Base-by-base conservation (phyloP, 1,140 invertebrate genomes). In the Leptinotarsa texana region DNA sequence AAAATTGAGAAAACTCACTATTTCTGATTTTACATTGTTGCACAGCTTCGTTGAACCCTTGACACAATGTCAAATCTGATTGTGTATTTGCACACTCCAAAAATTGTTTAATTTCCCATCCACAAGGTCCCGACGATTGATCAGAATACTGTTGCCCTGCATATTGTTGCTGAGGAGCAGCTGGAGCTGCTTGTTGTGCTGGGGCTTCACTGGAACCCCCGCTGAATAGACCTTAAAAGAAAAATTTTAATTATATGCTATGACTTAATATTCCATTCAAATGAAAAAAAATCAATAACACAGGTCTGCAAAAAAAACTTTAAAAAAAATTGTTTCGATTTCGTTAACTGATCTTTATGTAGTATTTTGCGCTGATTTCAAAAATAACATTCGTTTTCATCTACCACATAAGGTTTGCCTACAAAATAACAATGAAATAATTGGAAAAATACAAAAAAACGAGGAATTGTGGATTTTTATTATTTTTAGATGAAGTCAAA, bases 21-120 rank as follows among this genome's bases (percentile, higher is more conserved):
- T 84, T 79, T 75, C 78, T 79, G 74, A 88, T 78, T 88, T 95
- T 95, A 92, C 96, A 98, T 84, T 97, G 94, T 79, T 95, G 92
- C 75, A 98, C 88, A 72, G 94, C 95, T 86, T 97, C 95, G 84
- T 97, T 97, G 86, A 98, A 98, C 63, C 95, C 96, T 81, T 96
- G 92, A 83, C 96, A 98, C 2, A 98, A 88, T 4, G 91, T 89
- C 8, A 98, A 84, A 85, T 97, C 96, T 47, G 89, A 88, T 82
- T 96, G 94, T 63, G 91, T 91, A 81, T 95, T 90, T 66, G 95
- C 94, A 83, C 95, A 97, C 78, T 96, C 90, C 18, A 97, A 86
- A 86, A 97, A 97, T 83, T 96, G 94, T 80, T 93, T 93, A 57
- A 96, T 90, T 86, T 97, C 95, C 91, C 92, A 96, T n/a, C 92